phyloP scores from a whole-genome alignment of 2,888 invertebrate genomes.

The Margaritifera margaritifera region DNA sequence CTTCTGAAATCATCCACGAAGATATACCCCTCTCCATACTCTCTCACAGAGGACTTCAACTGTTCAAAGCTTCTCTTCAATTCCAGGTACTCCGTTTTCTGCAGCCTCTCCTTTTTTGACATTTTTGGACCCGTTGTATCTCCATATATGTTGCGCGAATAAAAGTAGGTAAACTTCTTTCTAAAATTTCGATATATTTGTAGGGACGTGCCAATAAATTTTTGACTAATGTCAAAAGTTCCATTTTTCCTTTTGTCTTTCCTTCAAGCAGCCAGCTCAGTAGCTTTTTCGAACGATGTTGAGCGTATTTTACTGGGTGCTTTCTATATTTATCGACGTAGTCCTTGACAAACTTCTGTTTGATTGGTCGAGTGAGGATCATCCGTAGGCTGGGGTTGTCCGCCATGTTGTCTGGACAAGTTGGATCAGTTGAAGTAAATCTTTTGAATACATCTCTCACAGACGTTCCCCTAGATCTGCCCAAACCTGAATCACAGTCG shows the following conservation, averaged over 20 bases:
- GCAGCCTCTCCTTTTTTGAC: conserved; percentile 29
- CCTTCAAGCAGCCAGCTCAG: conserved; percentile 18
- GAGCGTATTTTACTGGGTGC: conserved; percentile 26
- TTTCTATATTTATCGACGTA: conserved; percentile 27
- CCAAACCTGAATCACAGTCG: too few relatives aligned
- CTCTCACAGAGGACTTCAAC: conserved; percentile 35
- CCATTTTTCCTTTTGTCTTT: conserved; percentile 22
- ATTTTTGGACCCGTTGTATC: conserved; percentile 44
- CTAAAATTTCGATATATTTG: conserved; percentile 28
- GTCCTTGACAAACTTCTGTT: conserved; percentile 16
- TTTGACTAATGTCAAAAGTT: conserved; percentile 26
- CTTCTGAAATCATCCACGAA: conserved; percentile 44
- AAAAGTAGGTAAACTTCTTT: conserved; percentile 45
- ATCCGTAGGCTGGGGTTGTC: conserved; percentile 4
- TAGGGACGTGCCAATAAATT: conserved; percentile 33
- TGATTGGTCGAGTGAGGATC: conserved; percentile 13
- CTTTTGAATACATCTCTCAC: too few relatives aligned
- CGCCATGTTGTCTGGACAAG: not conserved
- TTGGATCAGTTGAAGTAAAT: too few relatives aligned
- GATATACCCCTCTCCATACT: conserved; percentile 46
- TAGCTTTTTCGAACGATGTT: conserved; percentile 32
- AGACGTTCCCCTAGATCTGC: too few relatives aligned
- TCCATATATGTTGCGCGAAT: conserved; percentile 46
- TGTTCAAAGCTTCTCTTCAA: conserved; percentile 44
- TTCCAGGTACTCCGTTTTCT: conserved; percentile 34